Base-by-base conservation (phyloP, 2,113 vertebrate species). In the Phylloscopus trochiloides region DNA sequence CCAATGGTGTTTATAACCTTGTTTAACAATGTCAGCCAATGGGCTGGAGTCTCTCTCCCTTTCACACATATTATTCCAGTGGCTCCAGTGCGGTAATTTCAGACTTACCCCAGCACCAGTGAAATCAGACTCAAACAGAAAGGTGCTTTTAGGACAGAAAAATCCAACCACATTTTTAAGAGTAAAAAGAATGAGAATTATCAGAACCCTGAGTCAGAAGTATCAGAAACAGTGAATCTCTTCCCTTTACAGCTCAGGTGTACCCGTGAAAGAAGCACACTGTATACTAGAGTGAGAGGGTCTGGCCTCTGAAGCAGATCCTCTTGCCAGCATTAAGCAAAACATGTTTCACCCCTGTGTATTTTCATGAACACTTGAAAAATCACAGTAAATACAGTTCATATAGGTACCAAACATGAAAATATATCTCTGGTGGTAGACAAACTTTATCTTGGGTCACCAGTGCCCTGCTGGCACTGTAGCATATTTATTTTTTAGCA, bases 401-500 rank as follows among this genome's bases (percentile, higher is more conserved):
- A 40, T 4, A 9, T 38, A 40, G 38, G 17, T 83, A 73, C 50
- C 67, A 72, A 88, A 86, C 32, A 38, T n/a, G 21, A 83, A 92
- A 83, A 90, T 14, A 2, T 71, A 57, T 71, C 67, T 88, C 63
- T 55, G 59, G 26, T 67, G 42, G 36, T 4, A 77, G 63, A 88
- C 47, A 62, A 70, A 62, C 70, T 50, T 92, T 73, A 71, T 74
- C 90, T 95, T 70, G 25, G 36, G 17, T 88, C 72, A 63, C 72
- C 57, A 73, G 55, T 67, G 55, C 65, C 72, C 85, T 80, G 55
- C 57, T 96, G 93, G 92, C 92, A 92, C 61, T 50, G 76, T 40
- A 73, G 57, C n/a, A 16, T 96, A 96, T 95, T 96, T 92, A 88
- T 96, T 96, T 94, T 96, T 93, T 92, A 90, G 82, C 59, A 57